Evolutionary conservation across 2,888 invertebrate genomes (phyloP).

Genomic region (Parnassius orleans): DNA sequence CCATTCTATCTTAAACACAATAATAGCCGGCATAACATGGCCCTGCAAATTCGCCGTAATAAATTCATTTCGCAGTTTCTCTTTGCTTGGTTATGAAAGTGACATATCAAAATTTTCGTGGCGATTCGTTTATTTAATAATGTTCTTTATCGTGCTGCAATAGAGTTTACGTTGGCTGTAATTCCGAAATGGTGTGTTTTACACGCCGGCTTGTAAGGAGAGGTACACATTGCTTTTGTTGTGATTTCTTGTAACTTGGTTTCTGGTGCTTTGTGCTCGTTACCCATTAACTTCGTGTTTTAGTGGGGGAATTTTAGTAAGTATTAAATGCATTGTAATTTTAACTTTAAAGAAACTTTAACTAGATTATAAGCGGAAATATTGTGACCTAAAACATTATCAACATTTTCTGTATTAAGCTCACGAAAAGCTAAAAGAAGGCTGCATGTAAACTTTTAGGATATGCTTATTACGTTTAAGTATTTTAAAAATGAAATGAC

Average conservation of each 20-base stretch:
- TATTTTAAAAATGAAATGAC: too few relatives aligned
- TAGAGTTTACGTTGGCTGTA: constrained; percentile 30
- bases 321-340: constrained; percentile 1
- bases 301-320: constrained; percentile 41
- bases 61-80: constrained; percentile 33
- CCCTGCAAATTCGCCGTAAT: constrained; percentile 34
- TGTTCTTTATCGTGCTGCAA: constrained; percentile 31
- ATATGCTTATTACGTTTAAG: too few relatives aligned
- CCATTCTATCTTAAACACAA: constrained; percentile 48
- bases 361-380: too few relatives aligned
- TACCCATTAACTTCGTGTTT: constrained; percentile 50
- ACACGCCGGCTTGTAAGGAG: constrained; percentile 64
- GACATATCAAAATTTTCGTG: constrained; percentile 13
- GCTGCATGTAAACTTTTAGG: too few relatives aligned
- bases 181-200: constrained; percentile 43
- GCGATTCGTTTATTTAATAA: constrained; percentile 24
- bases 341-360: too few relatives aligned
- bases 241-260: constrained; percentile 49
- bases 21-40: constrained; percentile 45
- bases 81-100: constrained; percentile 8
- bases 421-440: too few relatives aligned
- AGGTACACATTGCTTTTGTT: constrained; percentile 62
- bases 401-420: too few relatives aligned
- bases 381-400: too few relatives aligned
- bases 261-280: constrained; percentile 45